Evolutionary conservation across 1,140 invertebrate species (phyloP).

Genomic region (Drosophila nigrodunni): DNA sequence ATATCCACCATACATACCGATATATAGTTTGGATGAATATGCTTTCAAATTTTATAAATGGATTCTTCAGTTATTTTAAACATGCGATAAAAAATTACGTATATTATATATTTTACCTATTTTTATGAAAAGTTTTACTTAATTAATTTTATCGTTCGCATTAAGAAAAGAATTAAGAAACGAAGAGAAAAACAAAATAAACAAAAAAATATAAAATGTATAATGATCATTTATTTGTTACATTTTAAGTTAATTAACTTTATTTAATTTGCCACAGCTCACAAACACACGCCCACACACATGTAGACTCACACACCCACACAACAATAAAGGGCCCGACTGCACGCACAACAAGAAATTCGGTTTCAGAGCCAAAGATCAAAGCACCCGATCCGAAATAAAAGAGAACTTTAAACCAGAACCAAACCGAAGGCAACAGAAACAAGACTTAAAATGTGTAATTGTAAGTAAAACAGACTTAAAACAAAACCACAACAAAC

Average conservation of each 20-base stretch:
- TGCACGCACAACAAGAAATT: constrained; percentile 59
- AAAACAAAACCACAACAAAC: constrained; percentile 33
- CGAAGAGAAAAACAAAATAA: constrained; percentile 54
- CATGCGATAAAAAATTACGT: constrained; percentile 25
- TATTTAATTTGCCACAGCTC: constrained; percentile 10
- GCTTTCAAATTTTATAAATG: constrained; percentile 64
- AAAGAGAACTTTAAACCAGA: constrained; percentile 39
- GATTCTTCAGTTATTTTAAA: constrained; percentile 55
- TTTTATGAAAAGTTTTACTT: constrained; percentile 81
- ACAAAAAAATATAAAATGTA: constrained; percentile 70
- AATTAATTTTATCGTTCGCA: constrained; percentile 74
- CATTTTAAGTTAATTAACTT: constrained; percentile 16
- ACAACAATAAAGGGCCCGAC: constrained; percentile 51
- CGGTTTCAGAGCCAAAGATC: constrained; percentile 70
- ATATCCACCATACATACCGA: not conserved
- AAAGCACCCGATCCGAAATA: constrained; percentile 31
- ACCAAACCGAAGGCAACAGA: constrained; percentile 72
- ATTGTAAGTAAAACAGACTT: constrained; percentile 27
- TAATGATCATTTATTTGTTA: constrained; percentile 58
- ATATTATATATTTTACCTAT: constrained; percentile 69
- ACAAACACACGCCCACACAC: not conserved
- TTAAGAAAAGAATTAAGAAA: constrained; percentile 58
- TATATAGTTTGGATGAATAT: constrained; percentile 32
- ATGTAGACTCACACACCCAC: not conserved
- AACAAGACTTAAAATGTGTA: constrained; percentile 63